phyloP scores from a whole-genome alignment of 2,888 invertebrate species.

The Melinopterus prodromus region DNA sequence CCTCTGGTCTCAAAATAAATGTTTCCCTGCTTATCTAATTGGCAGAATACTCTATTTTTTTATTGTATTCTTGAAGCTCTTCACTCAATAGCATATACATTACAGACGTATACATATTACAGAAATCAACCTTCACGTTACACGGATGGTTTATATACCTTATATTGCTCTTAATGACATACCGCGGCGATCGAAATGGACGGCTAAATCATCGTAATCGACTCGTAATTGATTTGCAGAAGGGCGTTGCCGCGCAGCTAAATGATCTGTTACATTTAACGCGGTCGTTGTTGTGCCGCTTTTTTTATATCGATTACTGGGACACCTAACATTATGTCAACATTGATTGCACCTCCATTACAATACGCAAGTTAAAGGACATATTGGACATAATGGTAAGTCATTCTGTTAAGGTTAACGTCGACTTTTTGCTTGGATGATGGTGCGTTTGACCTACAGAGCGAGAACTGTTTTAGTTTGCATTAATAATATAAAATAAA shows the following conservation, averaged over 20 bases:
- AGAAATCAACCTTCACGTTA: conserved; percentile 14
- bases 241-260: conserved; percentile 29
- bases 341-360: conserved; percentile 30
- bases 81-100: background rate
- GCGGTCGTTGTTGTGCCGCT: conserved; percentile 8
- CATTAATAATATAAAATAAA: too few species aligned
- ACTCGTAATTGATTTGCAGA: conserved; percentile 27
- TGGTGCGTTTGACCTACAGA: background rate
- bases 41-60: too few species aligned
- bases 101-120: background rate
- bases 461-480: too few species aligned
- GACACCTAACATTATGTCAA: conserved; percentile 33
- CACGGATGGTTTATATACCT: conserved; percentile 10
- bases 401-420: conserved; percentile 35
- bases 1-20: too few species aligned
- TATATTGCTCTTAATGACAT: conserved; percentile 17
- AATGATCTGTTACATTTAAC: conserved; percentile 32
- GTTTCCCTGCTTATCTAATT: too few species aligned
- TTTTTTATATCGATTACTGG: conserved; percentile 31
- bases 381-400: conserved; percentile 33
- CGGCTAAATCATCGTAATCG: conserved; percentile 25
- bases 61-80: background rate
- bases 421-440: conserved; percentile 22
- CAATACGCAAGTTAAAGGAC: conserved; percentile 28
- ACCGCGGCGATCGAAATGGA: conserved; percentile 9